Evolutionary conservation across 64 coral and sea anemone genomes (phyloP), one percentile per base, ranked within the genome.

Genomic region (Montipora foliosa): DNA sequence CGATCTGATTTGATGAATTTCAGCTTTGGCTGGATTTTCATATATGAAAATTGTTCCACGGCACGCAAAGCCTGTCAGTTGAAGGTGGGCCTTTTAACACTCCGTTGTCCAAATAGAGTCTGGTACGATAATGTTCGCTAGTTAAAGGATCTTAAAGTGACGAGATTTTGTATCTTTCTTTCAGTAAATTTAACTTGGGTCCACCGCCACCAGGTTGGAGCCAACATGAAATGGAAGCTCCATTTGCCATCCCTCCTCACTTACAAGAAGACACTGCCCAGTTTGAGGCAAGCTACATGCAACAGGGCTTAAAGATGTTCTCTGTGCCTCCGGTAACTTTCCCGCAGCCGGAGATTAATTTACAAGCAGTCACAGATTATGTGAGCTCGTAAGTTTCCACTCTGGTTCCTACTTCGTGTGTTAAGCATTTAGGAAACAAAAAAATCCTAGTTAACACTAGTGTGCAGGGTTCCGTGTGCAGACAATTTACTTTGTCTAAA

Each of bases 321-420:
- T 66, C 80, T 7, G 14, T 45, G 44, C 55, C 53, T 5, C 20
- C 17, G 17, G 37, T 5, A 16, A 24, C 88, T 4, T 64, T 47
- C 76, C 70, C 10, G 29, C 82, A 44, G 4, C 64, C 45, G 1
- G 16, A 90, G 55, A 48, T 75, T 60, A 44, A 75, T 90, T 22
- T 91, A 45, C 47, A 91, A n/a, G 29, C 44, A 37, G 88, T 96
- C 47, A 74, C 68, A 48, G 95, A 96, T 59, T 96, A 96, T 49
- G 80, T 96, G 0, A 79, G 58, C 22, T 94, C 95, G 95, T 96
- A 96, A 96, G 95, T 96, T n/a, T 10, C 47, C 46, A 46, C 29
- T 4, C 29, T 76, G 74, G 6, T 78, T 78, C 49, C 5, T 21
- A 22, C 4, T 57, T 57, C 11, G 53, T 57, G 6, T 57, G 14